Conservation (phyloP, 2,797 vertebrate species). For the Rhyacichthys aspro region DNA sequence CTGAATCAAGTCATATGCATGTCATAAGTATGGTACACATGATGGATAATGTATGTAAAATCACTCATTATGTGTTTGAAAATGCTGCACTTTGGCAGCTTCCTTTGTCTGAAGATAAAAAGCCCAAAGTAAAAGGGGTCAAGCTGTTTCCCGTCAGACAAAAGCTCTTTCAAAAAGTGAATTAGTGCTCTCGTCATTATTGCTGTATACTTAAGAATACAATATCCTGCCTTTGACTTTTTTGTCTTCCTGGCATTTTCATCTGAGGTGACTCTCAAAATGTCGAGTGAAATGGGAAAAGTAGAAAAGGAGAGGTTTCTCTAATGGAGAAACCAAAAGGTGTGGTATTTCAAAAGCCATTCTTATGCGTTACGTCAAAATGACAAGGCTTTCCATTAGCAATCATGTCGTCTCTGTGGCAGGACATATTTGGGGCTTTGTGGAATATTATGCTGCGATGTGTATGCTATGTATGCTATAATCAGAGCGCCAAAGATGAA, state of each 20-base stretch:
- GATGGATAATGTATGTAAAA: constrained; percentile 1
- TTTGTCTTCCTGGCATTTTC: constrained; percentile 67
- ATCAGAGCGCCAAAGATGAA: constrained; percentile 32
- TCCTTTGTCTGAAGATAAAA: constrained; percentile 45
- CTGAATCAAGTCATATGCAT: too few species aligned
- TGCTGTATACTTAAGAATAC: constrained; percentile 53
- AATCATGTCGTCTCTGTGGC: constrained; percentile 36
- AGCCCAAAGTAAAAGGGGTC: constrained; percentile 52
- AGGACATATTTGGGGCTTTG: constrained; percentile 42
- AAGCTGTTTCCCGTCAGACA: constrained; percentile 55
- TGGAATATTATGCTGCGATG: constrained; percentile 18
- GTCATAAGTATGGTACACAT: background rate
- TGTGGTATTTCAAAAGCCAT: constrained; percentile 55
- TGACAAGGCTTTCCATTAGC: constrained; percentile 53
- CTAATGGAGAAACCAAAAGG: constrained; percentile 39
- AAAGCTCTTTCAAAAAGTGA: constrained; percentile 66
- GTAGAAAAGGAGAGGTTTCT: constrained; percentile 30
- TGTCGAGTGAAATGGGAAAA: constrained; percentile 45
- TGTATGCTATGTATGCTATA: constrained; percentile 32
- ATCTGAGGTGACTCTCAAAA: constrained; percentile 54
- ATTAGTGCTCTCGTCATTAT: constrained; percentile 67
- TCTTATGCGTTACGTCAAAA: constrained; percentile 41
- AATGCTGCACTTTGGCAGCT: constrained; percentile 22
- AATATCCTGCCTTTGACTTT: constrained; percentile 58
- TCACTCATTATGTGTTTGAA: background rate